phyloP scores from a whole-genome alignment of 53 echinoderm and acorn worm genomes.

The Antedon mediterranea region DNA sequence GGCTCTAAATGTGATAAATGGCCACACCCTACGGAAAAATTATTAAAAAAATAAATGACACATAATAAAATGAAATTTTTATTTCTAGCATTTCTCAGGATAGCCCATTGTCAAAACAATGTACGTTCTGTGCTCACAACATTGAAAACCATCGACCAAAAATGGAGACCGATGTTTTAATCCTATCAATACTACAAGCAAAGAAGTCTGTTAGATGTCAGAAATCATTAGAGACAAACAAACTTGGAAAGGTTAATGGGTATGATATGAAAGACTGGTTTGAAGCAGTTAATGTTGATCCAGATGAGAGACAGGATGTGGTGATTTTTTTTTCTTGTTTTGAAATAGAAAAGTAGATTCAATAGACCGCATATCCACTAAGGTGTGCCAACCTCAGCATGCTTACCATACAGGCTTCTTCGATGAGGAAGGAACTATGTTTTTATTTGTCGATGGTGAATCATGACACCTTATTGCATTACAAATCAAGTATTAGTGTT shows the following conservation, averaged over 20 bases:
- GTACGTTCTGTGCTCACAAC: conserved; percentile 39
- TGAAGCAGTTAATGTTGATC: conserved; percentile 62
- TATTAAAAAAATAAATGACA: too few species aligned
- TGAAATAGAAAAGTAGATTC: neutral
- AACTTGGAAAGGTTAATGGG: conserved; percentile 25
- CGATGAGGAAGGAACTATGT: too few species aligned
- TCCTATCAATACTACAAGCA: conserved; percentile 13
- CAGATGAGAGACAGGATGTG: conserved; percentile 42
- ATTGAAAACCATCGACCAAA: conserved; percentile 53
- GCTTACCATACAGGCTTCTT: too few species aligned
- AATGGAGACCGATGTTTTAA: conserved; percentile 34
- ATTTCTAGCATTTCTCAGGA: conserved; percentile 17
- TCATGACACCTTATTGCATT: too few species aligned
- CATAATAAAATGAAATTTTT: too few species aligned
- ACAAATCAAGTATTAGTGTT: too few species aligned
- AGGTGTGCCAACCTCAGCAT: too few species aligned
- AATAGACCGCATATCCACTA: too few species aligned
- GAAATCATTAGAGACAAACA: conserved; percentile 17
- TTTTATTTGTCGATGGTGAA: too few species aligned
- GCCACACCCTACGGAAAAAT: too few species aligned
- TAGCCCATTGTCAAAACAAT: conserved; percentile 44
- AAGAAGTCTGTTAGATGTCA: conserved; percentile 14
- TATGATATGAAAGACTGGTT: conserved; percentile 41
- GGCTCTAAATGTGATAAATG: too few species aligned
- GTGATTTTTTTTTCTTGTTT: conserved; percentile 12